Conservation (phyloP, 2,797 vertebrate genomes). For the Psittacula echo region DNA sequence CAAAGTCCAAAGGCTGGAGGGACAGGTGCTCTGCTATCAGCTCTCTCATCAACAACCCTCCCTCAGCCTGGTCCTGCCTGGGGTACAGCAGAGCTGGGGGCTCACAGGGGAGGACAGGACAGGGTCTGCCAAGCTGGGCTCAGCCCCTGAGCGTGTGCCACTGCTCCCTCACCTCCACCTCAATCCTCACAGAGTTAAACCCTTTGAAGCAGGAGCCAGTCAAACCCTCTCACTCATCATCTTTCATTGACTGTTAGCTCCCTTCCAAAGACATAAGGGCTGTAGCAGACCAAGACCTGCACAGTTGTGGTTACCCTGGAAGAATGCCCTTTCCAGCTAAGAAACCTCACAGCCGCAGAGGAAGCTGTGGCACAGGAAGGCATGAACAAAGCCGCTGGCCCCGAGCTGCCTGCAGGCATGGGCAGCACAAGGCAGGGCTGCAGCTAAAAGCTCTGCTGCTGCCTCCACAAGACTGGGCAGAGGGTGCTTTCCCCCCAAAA, state of each 20-base stretch:
- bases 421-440: neutral
- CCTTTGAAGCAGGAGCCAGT: neutral
- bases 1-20: neutral
- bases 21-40: neutral
- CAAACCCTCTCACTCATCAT: neutral
- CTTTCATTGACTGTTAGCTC: neutral
- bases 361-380: constrained; percentile 27
- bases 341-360: neutral
- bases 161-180: fast-evolving
- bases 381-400: neutral
- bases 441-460: neutral
- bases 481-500: neutral
- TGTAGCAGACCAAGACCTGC: neutral
- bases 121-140: neutral
- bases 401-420: fast-evolving
- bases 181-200: neutral
- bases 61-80: neutral
- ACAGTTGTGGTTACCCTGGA: constrained; percentile 21
- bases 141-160: neutral
- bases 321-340: constrained; percentile 1
- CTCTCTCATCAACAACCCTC: neutral
- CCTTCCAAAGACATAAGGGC: neutral
- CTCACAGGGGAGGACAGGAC: neutral
- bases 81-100: neutral
- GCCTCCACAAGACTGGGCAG: neutral